Evolutionary conservation across 2,797 vertebrate genomes (phyloP).

Genomic region (Capromys pilorides): DNA sequence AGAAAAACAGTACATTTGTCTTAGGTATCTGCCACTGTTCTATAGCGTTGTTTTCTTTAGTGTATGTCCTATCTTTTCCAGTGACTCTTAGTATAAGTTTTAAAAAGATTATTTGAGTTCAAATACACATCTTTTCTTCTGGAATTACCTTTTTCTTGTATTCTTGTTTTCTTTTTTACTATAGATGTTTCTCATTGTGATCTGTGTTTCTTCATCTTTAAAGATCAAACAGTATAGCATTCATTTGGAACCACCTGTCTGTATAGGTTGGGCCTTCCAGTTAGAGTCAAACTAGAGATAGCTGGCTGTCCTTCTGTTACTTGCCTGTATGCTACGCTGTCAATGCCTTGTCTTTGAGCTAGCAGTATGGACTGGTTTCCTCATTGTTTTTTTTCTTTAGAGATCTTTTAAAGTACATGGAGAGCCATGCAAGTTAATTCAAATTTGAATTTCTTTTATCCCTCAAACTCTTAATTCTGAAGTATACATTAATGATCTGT

Average conservation of each 20-base stretch:
- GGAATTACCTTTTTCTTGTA: neutral
- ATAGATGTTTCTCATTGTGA: neutral
- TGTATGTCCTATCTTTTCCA: neutral
- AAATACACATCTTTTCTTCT: neutral
- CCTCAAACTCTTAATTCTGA: neutral
- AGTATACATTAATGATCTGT: neutral
- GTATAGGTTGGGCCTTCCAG: neutral
- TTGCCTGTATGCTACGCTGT: neutral
- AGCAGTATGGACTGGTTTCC: neutral
- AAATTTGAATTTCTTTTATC: neutral
- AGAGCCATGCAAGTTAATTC: neutral
- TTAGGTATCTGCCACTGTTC: neutral
- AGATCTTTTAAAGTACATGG: neutral
- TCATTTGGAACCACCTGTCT: neutral
- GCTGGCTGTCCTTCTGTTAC: neutral
- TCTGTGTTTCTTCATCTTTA: conserved; percentile 9
- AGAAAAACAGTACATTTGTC: neutral
- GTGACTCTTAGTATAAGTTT: neutral
- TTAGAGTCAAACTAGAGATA: neutral
- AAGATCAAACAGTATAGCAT: neutral
- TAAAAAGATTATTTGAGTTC: neutral
- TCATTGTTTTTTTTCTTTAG: neutral
- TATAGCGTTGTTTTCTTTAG: neutral
- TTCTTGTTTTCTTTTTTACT: neutral
- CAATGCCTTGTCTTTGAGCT: neutral